These are phyloP conservation scores for Phataginus tetradactyla DNA, from an alignment of 2,797 vertebrate species.

Conservation along the genomic window DNA sequence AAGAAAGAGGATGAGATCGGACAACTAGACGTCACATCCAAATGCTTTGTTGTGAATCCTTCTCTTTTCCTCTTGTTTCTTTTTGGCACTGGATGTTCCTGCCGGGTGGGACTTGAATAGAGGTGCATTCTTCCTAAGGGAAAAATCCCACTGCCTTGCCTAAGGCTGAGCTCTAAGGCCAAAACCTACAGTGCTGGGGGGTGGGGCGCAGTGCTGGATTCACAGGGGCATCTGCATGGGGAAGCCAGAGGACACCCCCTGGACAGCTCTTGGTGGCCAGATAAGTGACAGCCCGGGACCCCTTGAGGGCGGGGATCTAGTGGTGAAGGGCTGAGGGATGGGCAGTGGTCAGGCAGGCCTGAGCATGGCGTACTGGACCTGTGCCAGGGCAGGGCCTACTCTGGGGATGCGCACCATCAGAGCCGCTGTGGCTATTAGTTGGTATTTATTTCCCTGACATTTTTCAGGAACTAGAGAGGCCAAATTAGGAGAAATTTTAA, in stretches of 20 bases:
- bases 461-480: neutral
- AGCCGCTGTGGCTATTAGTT: neutral
- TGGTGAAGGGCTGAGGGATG: neutral
- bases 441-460: conserved; percentile 16
- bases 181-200: neutral
- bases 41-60: neutral
- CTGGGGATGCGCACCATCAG: too few species aligned
- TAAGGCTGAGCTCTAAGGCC: neutral
- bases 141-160: neutral
- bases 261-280: neutral
- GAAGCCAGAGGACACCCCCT: neutral
- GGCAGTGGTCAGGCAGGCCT: neutral
- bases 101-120: neutral
- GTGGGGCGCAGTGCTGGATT: neutral
- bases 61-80: neutral
- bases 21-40: neutral
- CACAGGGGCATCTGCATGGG: neutral
- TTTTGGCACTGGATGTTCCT: neutral
- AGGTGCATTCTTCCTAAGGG: conserved; percentile 9
- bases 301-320: too few species aligned
- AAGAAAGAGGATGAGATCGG: neutral
- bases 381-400: fast-evolving
- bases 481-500: conserved; percentile 17
- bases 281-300: neutral
- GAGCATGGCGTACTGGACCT: neutral